These are phyloP conservation scores for Acipenser transmontanus DNA, from an alignment of 2,797 vertebrate genomes.

Conservation along the genomic window DNA sequence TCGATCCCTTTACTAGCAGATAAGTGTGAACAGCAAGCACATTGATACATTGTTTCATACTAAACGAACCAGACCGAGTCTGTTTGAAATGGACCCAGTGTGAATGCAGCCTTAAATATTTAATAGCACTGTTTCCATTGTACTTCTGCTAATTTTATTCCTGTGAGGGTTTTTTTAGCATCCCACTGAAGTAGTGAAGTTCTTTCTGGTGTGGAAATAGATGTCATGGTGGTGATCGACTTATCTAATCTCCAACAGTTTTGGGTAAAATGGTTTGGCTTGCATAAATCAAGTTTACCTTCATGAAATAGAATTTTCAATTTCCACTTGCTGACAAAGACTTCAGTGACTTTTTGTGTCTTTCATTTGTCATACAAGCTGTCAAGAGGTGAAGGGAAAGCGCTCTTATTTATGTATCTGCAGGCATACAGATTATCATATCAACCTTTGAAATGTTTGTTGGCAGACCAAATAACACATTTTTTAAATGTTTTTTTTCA, in stretches of 20 bases:
- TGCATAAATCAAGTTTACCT: not conserved
- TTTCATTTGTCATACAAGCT: not conserved
- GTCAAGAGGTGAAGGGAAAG: not conserved
- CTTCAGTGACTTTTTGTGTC: not conserved
- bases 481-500: not conserved
- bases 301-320: not conserved
- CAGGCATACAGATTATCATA: not conserved
- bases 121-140: no score
- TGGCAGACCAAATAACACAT: not conserved
- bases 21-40: no score
- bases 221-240: not conserved
- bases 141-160: not conserved
- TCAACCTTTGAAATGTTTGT: not conserved
- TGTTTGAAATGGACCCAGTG: no score
- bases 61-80: no score
- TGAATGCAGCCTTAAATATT: no score
- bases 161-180: not conserved
- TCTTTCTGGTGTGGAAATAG: not conserved
- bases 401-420: not conserved
- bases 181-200: not conserved
- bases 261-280: not conserved
- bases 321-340: not conserved
- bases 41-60: no score
- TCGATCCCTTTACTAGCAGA: no score
- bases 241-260: not conserved